phyloP scores from a whole-genome alignment of 1,140 invertebrate species.

The Hormaphis cornu region DNA sequence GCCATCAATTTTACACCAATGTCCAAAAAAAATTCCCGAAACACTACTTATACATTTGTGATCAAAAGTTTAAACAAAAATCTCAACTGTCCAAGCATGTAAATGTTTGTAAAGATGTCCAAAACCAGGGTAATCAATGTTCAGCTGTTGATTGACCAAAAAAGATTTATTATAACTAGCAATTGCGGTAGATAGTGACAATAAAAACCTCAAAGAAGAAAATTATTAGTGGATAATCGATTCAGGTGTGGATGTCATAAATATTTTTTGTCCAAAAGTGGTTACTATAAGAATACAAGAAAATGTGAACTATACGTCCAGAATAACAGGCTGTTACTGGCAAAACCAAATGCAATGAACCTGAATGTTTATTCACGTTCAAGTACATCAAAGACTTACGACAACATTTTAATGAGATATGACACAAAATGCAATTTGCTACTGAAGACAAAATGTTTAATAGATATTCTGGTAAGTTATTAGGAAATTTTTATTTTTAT shows the following conservation, averaged over 20 bases:
- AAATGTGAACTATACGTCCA: not conserved
- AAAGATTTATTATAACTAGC: not conserved
- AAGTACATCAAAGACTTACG: not conserved
- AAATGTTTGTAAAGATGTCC: not conserved
- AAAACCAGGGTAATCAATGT: not conserved
- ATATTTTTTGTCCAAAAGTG: not conserved
- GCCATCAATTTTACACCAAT: not conserved
- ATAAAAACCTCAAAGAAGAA: not conserved
- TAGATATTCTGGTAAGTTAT: conserved; percentile 3
- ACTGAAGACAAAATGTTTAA: not conserved
- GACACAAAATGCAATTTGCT: not conserved
- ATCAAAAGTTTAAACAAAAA: not conserved
- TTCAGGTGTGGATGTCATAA: conserved; percentile 4
- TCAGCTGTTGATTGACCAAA: not conserved
- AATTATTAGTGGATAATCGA: not conserved
- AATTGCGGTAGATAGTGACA: not conserved
- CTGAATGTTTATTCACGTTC: not conserved
- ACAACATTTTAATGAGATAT: conserved; percentile 14
- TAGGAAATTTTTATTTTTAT: not conserved
- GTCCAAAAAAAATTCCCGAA: not conserved
- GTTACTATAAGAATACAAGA: conserved; percentile 5
- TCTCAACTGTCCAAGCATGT: not conserved
- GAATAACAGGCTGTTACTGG: not conserved
- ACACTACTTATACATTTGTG: not conserved
- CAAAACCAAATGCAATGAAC: not conserved